Evolutionary conservation across 2,113 vertebrate genomes (phyloP).

Genomic region (Sterna hirundo): DNA sequence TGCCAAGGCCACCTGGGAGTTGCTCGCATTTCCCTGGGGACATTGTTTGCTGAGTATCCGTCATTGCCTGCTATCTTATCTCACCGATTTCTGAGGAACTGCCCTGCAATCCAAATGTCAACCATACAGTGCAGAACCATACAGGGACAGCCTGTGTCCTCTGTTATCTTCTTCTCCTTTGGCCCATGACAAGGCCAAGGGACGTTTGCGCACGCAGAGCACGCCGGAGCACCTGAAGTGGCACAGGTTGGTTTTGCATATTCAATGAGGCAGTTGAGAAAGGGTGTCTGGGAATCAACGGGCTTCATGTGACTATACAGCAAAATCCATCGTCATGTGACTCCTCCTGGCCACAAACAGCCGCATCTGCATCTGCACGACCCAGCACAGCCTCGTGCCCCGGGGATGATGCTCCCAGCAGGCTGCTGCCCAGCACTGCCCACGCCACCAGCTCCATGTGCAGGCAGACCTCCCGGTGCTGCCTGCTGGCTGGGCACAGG

Average conservation of each 20-base stretch:
- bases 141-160: not conserved
- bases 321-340: not conserved
- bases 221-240: not conserved
- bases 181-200: not conserved
- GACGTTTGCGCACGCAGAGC: fast-evolving
- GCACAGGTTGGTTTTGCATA: not conserved
- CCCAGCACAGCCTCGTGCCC: fast-evolving
- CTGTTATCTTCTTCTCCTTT: not conserved
- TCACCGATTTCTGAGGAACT: not conserved
- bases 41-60: not conserved
- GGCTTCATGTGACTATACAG: not conserved
- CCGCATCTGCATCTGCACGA: not conserved
- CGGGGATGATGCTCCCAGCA: fast-evolving
- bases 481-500: not conserved
- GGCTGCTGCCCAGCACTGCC: not conserved
- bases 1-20: not conserved
- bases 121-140: fast-evolving
- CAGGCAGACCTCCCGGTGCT: not conserved
- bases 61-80: not conserved
- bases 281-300: not conserved
- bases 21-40: not conserved
- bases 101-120: not conserved
- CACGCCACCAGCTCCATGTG: fast-evolving
- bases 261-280: not conserved
- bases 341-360: not conserved